These are phyloP conservation scores for Catharus ustulatus DNA, from an alignment of 2,797 vertebrate species.

Conservation along the genomic window DNA sequence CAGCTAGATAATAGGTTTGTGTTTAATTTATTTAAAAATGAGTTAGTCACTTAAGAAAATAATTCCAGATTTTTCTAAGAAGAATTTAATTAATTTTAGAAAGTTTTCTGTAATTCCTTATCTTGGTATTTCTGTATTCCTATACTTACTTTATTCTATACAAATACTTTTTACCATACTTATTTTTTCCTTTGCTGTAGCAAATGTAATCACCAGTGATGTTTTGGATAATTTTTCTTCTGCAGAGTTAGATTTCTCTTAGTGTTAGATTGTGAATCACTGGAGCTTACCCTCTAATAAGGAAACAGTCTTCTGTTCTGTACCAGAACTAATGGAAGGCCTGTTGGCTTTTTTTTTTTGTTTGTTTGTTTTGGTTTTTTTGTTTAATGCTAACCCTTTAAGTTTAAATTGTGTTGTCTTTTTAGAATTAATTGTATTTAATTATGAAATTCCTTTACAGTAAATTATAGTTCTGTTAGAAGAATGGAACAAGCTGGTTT, in stretches of 20 bases:
- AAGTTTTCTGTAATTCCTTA: background rate
- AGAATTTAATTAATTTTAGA: background rate
- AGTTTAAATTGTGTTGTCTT: background rate
- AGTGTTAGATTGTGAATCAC: background rate
- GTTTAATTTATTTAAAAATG: background rate
- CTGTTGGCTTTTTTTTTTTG: background rate
- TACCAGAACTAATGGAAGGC: background rate
- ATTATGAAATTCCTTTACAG: background rate
- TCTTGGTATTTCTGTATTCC: background rate
- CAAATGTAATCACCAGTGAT: background rate
- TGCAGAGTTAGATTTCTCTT: background rate
- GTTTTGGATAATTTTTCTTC: background rate
- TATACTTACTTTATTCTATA: background rate
- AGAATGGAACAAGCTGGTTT: background rate
- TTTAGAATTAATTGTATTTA: background rate
- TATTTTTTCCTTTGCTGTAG: background rate
- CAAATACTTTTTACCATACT: background rate
- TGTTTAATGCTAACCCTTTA: background rate
- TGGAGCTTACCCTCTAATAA: background rate
- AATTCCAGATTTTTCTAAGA: background rate
- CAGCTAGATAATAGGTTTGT: background rate
- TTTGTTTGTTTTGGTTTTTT: background rate
- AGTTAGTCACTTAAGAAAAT: background rate
- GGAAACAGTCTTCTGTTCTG: background rate
- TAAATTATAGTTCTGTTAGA: background rate